phyloP scores from a whole-genome alignment of 1,140 invertebrate species.

The Magallana gigas region DNA sequence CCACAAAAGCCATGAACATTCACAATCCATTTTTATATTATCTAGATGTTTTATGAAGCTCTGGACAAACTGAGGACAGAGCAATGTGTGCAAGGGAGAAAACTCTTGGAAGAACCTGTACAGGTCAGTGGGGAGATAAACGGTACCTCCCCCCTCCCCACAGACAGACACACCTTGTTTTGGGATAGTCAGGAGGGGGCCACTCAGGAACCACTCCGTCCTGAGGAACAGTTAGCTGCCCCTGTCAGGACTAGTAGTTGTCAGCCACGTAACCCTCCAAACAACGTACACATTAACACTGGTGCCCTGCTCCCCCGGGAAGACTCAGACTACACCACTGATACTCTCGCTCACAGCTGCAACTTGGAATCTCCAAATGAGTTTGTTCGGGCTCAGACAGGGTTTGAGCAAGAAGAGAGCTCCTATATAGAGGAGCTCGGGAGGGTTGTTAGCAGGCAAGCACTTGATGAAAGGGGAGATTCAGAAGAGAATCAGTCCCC shows the following conservation, averaged over 20 bases:
- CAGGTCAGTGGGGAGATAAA: background rate
- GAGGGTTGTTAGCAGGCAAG: background rate
- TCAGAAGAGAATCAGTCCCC: background rate
- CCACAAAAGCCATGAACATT: background rate
- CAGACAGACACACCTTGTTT: background rate
- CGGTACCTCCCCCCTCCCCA: background rate
- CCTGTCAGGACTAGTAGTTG: too few relatives aligned
- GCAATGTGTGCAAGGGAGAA: background rate
- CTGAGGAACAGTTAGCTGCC: too few relatives aligned
- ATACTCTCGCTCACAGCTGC: background rate
- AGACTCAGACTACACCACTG: too few relatives aligned
- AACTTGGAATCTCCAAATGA: background rate
- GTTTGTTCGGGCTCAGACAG: background rate
- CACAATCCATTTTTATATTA: background rate
- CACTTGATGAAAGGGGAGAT: background rate
- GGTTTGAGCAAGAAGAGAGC: background rate
- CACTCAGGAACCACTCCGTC: too few relatives aligned
- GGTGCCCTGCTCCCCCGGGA: too few relatives aligned
- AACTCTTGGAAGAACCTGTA: background rate
- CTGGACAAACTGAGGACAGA: background rate
- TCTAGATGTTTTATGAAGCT: conserved; percentile 19
- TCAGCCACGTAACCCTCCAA: too few relatives aligned
- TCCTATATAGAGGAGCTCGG: background rate
- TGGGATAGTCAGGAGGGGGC: too few relatives aligned
- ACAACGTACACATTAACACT: too few relatives aligned